phyloP scores from a whole-genome alignment of 2,113 vertebrate genomes.

The Thryonomys swinderianus region DNA sequence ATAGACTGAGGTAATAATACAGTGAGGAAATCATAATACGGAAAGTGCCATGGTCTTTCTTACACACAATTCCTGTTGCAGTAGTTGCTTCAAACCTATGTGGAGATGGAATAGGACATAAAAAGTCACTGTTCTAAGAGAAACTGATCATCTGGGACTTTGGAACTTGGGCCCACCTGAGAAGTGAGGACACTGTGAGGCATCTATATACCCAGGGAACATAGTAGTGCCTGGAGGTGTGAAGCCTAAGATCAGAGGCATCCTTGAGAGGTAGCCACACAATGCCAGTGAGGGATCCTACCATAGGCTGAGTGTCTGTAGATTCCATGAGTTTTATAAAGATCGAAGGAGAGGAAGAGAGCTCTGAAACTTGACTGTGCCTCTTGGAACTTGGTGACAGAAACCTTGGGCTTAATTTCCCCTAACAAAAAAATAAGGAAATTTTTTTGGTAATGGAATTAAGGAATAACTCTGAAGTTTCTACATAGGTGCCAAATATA shows the following conservation, averaged over 20 bases:
- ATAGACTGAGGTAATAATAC: background rate
- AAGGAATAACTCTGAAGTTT: conserved; percentile 19
- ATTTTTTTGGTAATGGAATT: background rate
- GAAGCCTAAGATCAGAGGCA: background rate
- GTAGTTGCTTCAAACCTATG: background rate
- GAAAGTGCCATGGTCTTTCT: background rate
- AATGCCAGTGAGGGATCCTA: background rate
- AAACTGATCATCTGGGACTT: background rate
- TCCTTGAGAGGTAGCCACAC: background rate
- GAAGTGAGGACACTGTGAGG: background rate
- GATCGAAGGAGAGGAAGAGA: background rate
- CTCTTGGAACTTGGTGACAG: background rate
- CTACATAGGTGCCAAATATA: background rate
- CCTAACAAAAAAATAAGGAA: conserved; percentile 38
- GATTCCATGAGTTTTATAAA: background rate
- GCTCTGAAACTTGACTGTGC: background rate
- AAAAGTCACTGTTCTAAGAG: background rate
- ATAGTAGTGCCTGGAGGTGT: too few relatives aligned
- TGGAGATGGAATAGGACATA: background rate
- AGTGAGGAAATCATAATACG: background rate
- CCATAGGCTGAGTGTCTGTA: background rate
- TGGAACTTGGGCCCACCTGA: background rate
- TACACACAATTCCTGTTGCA: background rate
- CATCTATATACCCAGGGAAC: background rate
- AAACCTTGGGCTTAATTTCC: conserved; percentile 11